A percentile compares a stretch with the other conserved stretches of the same genome.
These are phyloP conservation scores for Bombus pascuorum DNA, from an alignment of 1,140 invertebrate genomes.

Conservation along the genomic window DNA sequence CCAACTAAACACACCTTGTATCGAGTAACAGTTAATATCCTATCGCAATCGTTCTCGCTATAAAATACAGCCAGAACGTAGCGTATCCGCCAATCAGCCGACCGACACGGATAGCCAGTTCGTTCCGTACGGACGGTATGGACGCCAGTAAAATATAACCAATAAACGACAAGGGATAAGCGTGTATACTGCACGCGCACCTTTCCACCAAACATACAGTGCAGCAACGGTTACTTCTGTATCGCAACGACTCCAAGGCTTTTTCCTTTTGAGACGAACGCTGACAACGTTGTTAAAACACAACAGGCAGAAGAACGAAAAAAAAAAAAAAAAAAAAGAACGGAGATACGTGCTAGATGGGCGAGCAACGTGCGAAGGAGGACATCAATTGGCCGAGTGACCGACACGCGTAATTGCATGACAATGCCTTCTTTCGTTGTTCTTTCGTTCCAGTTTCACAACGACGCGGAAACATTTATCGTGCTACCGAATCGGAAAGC, in stretches of 20 bases:
- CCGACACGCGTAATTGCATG: conserved; percentile 18
- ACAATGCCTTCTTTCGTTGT: background rate
- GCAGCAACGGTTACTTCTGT: conserved; percentile 18
- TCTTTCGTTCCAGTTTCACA: background rate
- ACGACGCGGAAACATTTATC: conserved; percentile 23
- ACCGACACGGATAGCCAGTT: conserved; percentile 19
- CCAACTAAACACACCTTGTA: conserved; percentile 28
- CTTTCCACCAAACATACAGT: conserved; percentile 37
- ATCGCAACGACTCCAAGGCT: background rate
- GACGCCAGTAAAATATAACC: conserved; percentile 43
- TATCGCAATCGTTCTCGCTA: conserved; percentile 44
- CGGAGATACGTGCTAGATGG: background rate
- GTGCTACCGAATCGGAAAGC: background rate
- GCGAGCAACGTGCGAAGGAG: background rate
- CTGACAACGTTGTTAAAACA: conserved; percentile 32
- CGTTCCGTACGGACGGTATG: background rate
- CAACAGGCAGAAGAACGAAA: background rate
- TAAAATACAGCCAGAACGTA: conserved; percentile 40
- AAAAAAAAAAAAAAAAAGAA: too few relatives aligned
- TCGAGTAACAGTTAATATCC: conserved; percentile 43
- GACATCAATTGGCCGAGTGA: conserved; percentile 6
- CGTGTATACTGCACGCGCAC: conserved; percentile 14
- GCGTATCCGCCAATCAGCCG: conserved; percentile 41
- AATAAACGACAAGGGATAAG: conserved; percentile 46
- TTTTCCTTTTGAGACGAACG: background rate